Base-by-base conservation (phyloP, 2,888 invertebrate genomes). In the Vannuccia rotundouncinata region DNA sequence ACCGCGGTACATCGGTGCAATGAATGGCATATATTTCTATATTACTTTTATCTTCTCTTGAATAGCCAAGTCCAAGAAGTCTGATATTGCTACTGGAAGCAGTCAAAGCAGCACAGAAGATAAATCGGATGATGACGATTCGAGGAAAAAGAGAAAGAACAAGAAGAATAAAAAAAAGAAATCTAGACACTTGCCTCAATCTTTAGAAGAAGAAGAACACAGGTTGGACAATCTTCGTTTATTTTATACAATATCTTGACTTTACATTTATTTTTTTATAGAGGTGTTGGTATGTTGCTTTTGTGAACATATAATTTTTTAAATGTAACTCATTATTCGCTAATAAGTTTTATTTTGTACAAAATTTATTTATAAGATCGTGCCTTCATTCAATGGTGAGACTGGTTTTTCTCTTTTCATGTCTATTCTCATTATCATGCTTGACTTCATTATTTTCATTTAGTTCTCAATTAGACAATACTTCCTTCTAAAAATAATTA, bases 131-230 rank as follows among this genome's bases (percentile, higher is more conserved):
- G 45, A 45, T 45, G 17, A 17, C 17, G 45, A 45, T 45, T 45
- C 45, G 10, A 45, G 17, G 45, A 45, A 45, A 45, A 45, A 17
- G 45, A 45, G 17, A 45, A 45, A 17, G 45, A 10, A 5, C 17
- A 45, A 45, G 17, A 45, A 59, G 29, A 59, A 79, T 79, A 60
- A 80, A 30, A 79, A 80, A 17, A 27, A 80, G 45, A 22, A 59
- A 45, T 10, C n/a, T n/a, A n/a, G n/a, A n/a, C n/a, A n/a, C n/a
- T n/a, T n/a, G n/a, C 17, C 45, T 45, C 45, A 45, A 17, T 45
- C 45, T 45, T 45, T 45, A 45, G 45, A 45, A 45, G 45, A 45
- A 10, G 45, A 17, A 17, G 45, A 45, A 45, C 45, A 45, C 45
- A 17, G 5, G 45, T 45, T 10, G 17, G 45, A 5, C 45, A 45